Conservation (phyloP, 2,888 invertebrate genomes). For the Acanthococcus lagerstroemiae region DNA sequence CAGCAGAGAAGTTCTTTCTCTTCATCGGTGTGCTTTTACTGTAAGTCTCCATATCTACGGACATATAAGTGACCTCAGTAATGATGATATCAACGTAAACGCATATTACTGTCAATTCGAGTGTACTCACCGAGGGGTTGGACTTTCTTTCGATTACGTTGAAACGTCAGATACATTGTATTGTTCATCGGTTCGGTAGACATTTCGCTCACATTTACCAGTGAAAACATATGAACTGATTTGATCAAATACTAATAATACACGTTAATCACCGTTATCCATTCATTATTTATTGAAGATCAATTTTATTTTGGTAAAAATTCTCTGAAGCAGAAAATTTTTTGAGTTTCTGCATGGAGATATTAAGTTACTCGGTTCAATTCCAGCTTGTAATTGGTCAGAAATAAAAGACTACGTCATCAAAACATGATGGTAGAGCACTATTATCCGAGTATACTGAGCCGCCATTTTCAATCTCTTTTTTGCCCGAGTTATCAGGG, state of each 20-base stretch:
- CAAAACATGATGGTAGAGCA: too few species aligned
- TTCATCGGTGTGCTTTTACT: constrained; percentile 19
- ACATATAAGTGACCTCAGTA: too few species aligned
- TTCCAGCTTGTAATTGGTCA: too few species aligned
- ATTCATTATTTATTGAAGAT: background rate
- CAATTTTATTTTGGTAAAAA: background rate
- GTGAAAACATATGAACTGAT: background rate
- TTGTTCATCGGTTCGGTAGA: background rate
- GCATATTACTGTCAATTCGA: background rate
- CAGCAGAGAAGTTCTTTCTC: constrained; percentile 20
- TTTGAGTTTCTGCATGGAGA: too few species aligned
- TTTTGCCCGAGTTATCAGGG: too few species aligned
- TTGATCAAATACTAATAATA: background rate
- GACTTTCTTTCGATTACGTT: background rate
- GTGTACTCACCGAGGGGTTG: background rate
- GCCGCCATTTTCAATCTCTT: too few species aligned
- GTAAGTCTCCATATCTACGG: background rate
- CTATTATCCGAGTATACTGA: too few species aligned
- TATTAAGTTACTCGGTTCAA: too few species aligned
- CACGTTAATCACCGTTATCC: background rate
- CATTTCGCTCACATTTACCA: background rate
- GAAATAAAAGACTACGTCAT: too few species aligned
- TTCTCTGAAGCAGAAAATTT: background rate
- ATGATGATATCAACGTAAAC: background rate
- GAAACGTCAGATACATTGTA: background rate